A percentile compares a stretch with the other conserved stretches of the same genome.
These are phyloP conservation scores for Clarias macrocephalus DNA, from an alignment of 2,113 vertebrate species.

Conservation along the genomic window DNA sequence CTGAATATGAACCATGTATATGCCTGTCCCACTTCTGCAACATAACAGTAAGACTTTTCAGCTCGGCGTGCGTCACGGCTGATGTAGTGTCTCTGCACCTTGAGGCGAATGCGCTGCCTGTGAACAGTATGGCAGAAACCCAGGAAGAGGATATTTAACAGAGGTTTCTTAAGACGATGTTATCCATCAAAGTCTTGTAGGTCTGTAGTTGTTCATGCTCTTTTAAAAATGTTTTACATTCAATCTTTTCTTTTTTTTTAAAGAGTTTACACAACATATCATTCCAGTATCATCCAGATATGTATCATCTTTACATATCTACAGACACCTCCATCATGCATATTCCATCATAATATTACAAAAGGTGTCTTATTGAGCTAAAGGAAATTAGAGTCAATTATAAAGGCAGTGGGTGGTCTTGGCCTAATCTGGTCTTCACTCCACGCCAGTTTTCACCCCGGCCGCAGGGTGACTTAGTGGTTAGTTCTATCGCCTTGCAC, in stretches of 20 bases:
- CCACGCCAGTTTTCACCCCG: neutral
- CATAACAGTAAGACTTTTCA: neutral
- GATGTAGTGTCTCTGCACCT: neutral
- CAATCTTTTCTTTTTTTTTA: neutral
- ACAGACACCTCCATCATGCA: neutral
- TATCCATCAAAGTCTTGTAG: neutral
- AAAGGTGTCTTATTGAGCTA: neutral
- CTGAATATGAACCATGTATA: constrained; percentile 6
- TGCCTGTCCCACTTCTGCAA: neutral
- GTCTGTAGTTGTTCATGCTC: neutral
- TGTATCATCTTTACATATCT: neutral
- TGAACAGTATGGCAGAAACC: neutral
- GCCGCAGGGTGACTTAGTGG: too few relatives aligned
- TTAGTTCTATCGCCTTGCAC: too few relatives aligned
- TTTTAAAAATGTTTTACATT: neutral
- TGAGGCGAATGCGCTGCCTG: neutral
- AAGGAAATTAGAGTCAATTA: neutral
- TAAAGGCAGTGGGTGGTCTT: neutral
- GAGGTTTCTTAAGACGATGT: neutral
- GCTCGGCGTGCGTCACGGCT: neutral
- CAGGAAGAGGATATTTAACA: neutral
- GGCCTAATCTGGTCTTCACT: neutral
- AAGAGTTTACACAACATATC: neutral
- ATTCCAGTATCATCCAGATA: neutral
- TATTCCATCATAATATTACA: neutral